Base-by-base conservation (phyloP, 1,140 invertebrate genomes). In the Aphelinus certus region DNA sequence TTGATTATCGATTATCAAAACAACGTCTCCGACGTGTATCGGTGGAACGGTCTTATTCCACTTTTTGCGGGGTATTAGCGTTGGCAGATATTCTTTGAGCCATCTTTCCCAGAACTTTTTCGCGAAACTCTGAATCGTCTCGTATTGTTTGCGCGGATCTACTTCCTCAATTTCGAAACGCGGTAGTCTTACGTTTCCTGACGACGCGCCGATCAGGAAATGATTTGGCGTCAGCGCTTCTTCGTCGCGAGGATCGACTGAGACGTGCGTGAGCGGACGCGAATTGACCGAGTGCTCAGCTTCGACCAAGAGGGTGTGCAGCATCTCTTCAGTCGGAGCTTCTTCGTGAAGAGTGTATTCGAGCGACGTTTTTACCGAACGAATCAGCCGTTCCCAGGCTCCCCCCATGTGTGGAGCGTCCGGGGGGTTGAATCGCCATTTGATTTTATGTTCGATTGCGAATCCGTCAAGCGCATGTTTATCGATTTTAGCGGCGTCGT, bases 211-310 rank as follows among this genome's bases (percentile, higher is more conserved):
- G 26, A 26, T 26, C 26, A 26, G 26, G 26, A 26, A 56, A 2
- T 56, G 55, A 7, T 56, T 56, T n/a, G 55, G 55, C 55, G 55
- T 3, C 26, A 26, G 26, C 26, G 26, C 26, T 26, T 26, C 26
- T 26, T 26, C 26, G 26, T 26, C 26, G 26, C 55, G 55, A 3
- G 55, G 55, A 56, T 56, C 55, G 2, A 56, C 7, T n/a, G 55
- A 56, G 7, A 7, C 55, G 7, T 56, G 7, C 7, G 55, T 56
- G 7, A 56, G 26, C 53, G 47, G 55, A 10, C 57, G 55, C 49
- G 51, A 74, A 53, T 74, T 74, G 10, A 73, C 58, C 45, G 55
- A 56, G 26, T 56, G 55, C 26, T 26, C 26, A 26, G 26, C 26
- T 26, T 26, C 26, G 26, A 26, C 26, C 26, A 26, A 26, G 26